phyloP scores from a whole-genome alignment of 2,888 invertebrate genomes.

The Tetragnatha montana region DNA sequence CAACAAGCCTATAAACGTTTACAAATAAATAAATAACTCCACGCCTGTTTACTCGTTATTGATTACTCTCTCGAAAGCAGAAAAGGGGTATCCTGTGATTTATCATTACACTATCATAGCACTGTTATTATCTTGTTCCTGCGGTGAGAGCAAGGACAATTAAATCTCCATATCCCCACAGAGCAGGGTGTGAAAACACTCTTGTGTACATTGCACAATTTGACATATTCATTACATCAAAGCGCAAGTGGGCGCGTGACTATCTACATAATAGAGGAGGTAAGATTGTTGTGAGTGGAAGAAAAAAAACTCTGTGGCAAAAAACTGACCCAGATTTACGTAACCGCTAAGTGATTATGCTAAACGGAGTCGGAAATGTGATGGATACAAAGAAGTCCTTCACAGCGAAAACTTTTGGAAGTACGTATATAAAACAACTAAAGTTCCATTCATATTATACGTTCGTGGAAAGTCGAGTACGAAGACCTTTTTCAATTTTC shows the following conservation, averaged over 20 bases:
- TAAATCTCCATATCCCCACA: constrained; percentile 12
- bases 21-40: background rate
- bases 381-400: constrained; percentile 8
- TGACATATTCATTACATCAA: constrained; percentile 23
- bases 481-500: background rate
- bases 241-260: constrained; percentile 23
- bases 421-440: too few species aligned
- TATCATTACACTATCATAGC: background rate
- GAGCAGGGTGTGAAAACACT: constrained; percentile 38
- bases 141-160: background rate
- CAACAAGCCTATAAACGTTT: background rate
- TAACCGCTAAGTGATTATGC: background rate
- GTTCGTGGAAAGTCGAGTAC: too few species aligned
- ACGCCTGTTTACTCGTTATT: background rate
- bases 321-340: constrained; percentile 26
- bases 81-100: background rate
- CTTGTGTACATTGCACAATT: constrained; percentile 21
- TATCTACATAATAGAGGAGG: background rate
- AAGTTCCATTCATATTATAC: too few species aligned
- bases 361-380: background rate
- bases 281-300: background rate
- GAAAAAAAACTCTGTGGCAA: background rate
- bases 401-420: background rate
- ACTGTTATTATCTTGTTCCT: background rate
- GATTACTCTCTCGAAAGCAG: background rate